These are phyloP conservation scores for Malurus melanocephalus DNA, from an alignment of 2,113 vertebrate species.

Conservation along the genomic window DNA sequence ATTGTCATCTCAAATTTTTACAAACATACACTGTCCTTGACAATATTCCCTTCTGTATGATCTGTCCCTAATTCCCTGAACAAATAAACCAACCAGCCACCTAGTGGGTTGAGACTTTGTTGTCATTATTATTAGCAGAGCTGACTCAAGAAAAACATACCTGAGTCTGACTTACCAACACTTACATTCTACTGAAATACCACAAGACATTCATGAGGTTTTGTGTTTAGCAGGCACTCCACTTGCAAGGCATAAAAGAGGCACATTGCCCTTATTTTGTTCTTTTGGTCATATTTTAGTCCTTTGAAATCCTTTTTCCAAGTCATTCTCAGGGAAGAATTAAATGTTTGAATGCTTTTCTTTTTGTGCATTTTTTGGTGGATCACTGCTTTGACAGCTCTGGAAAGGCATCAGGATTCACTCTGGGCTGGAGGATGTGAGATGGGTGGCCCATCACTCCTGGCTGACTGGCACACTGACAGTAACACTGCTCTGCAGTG, in stretches of 20 bases:
- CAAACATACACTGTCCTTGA: neutral
- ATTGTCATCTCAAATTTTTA: neutral
- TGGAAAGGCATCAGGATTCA: neutral
- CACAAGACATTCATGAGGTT: neutral
- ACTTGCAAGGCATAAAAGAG: neutral
- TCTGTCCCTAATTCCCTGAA: neutral
- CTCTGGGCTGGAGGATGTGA: neutral
- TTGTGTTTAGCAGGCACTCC: neutral
- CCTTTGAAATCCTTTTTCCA: neutral
- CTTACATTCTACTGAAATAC: neutral
- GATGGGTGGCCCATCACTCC: neutral
- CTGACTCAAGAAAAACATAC: neutral
- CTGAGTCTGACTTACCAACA: neutral
- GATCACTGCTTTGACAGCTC: neutral
- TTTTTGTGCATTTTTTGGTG: neutral
- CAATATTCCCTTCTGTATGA: neutral
- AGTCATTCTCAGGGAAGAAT: neutral
- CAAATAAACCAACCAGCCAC: neutral
- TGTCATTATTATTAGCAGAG: neutral
- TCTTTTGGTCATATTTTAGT: conserved; percentile 9
- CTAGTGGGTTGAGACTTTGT: neutral
- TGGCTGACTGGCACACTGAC: neutral
- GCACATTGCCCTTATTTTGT: neutral
- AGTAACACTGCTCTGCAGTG: neutral
- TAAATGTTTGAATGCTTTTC: neutral